phyloP scores from a whole-genome alignment of 2,113 vertebrate species.

The Ammospiza caudacuta region DNA sequence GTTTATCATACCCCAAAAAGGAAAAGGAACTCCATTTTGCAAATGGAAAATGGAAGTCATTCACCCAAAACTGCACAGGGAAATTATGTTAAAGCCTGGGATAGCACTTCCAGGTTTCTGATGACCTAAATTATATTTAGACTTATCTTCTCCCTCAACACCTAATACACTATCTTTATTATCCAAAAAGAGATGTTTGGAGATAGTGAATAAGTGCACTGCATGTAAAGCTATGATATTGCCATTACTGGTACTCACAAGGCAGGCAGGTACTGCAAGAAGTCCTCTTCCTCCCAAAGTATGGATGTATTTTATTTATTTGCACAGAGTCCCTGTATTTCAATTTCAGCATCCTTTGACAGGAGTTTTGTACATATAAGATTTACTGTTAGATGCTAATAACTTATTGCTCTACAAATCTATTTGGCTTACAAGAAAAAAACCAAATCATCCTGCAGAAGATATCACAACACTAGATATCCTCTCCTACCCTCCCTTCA shows the following conservation, averaged over 20 bases:
- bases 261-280: neutral
- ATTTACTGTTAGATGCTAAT: neutral
- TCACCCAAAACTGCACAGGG: neutral
- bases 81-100: neutral
- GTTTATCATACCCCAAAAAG: neutral
- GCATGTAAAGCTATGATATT: neutral
- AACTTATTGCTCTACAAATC: neutral
- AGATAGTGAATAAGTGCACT: neutral
- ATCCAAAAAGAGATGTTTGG: neutral
- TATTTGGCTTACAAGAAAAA: neutral
- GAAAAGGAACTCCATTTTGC: neutral
- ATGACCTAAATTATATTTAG: neutral
- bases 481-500: neutral
- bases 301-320: neutral
- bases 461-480: neutral
- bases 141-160: neutral
- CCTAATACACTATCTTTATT: neutral
- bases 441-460: neutral
- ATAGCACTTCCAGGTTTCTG: neutral
- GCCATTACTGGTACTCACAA: neutral
- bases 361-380: neutral
- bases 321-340: neutral
- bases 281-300: neutral
- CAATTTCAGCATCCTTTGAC: neutral
- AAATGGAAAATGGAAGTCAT: neutral